Evolutionary conservation across 2,113 vertebrate species (phyloP).

Genomic region (Panthera uncia): DNA sequence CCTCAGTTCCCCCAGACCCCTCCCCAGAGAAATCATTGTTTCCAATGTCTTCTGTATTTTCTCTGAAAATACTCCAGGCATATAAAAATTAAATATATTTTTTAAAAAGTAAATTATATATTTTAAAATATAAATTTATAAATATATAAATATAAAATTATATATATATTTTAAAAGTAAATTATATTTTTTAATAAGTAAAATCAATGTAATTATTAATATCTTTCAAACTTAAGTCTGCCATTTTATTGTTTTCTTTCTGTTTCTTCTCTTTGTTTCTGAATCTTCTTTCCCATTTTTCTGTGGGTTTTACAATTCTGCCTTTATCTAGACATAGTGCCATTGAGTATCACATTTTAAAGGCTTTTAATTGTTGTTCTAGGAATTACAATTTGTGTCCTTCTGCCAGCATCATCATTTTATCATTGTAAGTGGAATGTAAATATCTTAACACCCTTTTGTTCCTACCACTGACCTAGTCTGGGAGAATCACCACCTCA

Average conservation of each 20-base stretch:
- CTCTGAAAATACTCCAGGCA: constrained; percentile 1
- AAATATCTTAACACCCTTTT: background rate
- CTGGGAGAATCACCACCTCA: background rate
- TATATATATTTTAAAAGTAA: no score
- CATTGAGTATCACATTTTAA: no score
- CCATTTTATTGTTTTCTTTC: background rate
- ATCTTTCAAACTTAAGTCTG: background rate
- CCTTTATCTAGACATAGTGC: background rate
- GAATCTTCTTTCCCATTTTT: background rate
- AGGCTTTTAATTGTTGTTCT: background rate
- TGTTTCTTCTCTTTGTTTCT: background rate
- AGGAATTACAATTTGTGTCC: background rate
- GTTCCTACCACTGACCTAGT: background rate
- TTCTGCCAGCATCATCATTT: background rate
- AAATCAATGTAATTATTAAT: background rate
- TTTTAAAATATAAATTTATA: background rate
- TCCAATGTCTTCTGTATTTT: background rate
- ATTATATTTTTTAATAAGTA: background rate
- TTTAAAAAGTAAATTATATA: background rate
- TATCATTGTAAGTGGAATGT: background rate
- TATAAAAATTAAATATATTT: background rate
- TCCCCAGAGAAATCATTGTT: background rate
- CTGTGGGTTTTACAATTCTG: background rate
- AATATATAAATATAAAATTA: background rate
- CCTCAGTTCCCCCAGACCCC: background rate